A percentile compares a stretch with the other conserved stretches of the same genome.
Conservation (phyloP, 1,140 invertebrate species). For the Bombus superbus region DNA sequence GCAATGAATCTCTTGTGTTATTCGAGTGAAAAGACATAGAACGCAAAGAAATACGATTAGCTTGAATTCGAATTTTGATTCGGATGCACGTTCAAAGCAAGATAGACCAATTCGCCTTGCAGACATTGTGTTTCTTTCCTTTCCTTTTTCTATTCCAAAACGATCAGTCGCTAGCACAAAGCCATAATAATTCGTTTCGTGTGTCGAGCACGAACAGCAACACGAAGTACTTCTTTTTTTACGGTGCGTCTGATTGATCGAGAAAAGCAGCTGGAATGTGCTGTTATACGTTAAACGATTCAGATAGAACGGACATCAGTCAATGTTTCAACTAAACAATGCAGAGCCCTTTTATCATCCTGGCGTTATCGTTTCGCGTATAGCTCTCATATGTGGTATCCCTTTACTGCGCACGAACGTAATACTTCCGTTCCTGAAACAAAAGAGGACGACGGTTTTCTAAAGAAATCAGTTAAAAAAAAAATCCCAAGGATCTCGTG, state of each 20-base stretch:
- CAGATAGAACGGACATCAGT: constrained; percentile 63
- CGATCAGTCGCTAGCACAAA: constrained; percentile 40
- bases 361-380: constrained; percentile 41
- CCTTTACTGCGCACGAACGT: constrained; percentile 69
- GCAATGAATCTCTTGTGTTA: neutral
- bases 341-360: constrained; percentile 61
- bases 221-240: constrained; percentile 28
- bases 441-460: constrained; percentile 61
- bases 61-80: constrained; percentile 51
- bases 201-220: constrained; percentile 40
- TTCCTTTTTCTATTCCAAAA: constrained; percentile 25
- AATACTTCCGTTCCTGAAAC: constrained; percentile 75
- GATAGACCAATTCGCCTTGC: constrained; percentile 36
- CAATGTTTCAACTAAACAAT: constrained; percentile 70
- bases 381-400: constrained; percentile 47
- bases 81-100: constrained; percentile 42
- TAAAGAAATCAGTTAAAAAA: neutral
- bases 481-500: neutral
- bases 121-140: neutral
- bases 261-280: constrained; percentile 74
- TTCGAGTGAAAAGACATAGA: too few relatives aligned
- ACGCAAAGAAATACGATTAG: neutral
- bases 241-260: constrained; percentile 54
- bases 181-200: constrained; percentile 10
- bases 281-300: constrained; percentile 65